Evolutionary conservation across 2,888 invertebrate genomes (phyloP).

Genomic region (Phortica magna): DNA sequence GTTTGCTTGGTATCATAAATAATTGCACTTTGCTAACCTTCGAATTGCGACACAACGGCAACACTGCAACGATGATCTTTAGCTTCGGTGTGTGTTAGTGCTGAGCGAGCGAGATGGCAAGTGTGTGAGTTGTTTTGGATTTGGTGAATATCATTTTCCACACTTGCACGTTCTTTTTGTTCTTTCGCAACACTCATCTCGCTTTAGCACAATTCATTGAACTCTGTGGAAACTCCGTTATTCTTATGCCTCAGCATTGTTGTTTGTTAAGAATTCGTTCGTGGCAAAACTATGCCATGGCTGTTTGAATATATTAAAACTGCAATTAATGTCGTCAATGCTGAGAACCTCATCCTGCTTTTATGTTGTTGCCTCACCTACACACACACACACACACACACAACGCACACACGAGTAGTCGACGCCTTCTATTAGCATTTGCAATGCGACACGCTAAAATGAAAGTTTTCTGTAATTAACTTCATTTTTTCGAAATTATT

Average conservation of each 20-base stretch:
- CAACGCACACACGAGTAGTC: background rate
- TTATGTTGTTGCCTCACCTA: no score
- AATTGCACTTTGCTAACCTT: background rate
- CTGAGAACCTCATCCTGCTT: background rate
- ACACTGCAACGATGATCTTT: background rate
- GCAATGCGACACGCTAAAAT: constrained; percentile 47
- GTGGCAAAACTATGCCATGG: constrained; percentile 20
- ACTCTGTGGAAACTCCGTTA: background rate
- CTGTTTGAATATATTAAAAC: constrained; percentile 22
- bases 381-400: no score
- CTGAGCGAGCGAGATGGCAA: no score
- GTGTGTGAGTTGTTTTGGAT: no score
- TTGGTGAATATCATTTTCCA: no score
- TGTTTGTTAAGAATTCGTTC: background rate
- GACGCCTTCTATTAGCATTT: constrained; percentile 5
- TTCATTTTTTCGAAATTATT: constrained; percentile 58
- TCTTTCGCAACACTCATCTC: background rate
- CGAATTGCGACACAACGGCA: background rate
- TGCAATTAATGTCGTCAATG: constrained; percentile 57
- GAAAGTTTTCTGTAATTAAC: constrained; percentile 40
- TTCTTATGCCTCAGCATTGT: background rate
- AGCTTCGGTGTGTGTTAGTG: background rate
- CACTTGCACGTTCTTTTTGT: background rate
- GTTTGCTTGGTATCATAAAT: background rate
- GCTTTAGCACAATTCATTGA: background rate